phyloP scores from a whole-genome alignment of 2,113 vertebrate genomes.

The Addax nasomaculatus region DNA sequence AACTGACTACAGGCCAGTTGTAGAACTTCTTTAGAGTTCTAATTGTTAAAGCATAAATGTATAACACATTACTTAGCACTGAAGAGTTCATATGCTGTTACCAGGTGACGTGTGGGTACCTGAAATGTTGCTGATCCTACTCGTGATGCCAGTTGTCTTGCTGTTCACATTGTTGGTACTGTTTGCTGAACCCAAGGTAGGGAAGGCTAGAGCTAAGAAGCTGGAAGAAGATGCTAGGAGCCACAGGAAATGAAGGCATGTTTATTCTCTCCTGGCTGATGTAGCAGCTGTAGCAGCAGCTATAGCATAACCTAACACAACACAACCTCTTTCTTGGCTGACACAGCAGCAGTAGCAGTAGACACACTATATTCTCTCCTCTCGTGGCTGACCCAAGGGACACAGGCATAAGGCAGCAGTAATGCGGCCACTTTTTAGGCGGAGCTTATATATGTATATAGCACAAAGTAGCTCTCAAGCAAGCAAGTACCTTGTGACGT shows the following conservation, averaged over 20 bases:
- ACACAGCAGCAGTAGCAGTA: background rate
- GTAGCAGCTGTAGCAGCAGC: background rate
- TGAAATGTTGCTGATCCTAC: background rate
- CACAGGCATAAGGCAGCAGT: background rate
- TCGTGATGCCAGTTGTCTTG: background rate
- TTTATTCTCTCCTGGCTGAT: background rate
- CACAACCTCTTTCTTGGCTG: background rate
- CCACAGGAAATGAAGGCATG: background rate
- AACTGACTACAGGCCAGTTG: background rate
- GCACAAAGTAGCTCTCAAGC: background rate
- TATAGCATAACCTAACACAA: background rate
- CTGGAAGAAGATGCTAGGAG: background rate
- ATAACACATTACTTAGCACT: background rate
- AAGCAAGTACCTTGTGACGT: fast-evolving
- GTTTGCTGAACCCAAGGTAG: background rate
- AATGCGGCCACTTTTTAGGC: background rate
- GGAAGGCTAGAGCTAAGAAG: background rate
- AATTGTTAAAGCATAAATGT: background rate
- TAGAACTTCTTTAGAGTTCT: background rate
- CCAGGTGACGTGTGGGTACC: background rate
- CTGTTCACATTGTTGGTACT: background rate
- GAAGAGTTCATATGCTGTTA: background rate
- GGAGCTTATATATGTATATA: background rate
- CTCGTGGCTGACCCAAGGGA: background rate
- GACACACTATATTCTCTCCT: background rate